These are phyloP conservation scores for Drosophila subquinaria DNA, from an alignment of 2,888 invertebrate genomes.

Conservation along the genomic window DNA sequence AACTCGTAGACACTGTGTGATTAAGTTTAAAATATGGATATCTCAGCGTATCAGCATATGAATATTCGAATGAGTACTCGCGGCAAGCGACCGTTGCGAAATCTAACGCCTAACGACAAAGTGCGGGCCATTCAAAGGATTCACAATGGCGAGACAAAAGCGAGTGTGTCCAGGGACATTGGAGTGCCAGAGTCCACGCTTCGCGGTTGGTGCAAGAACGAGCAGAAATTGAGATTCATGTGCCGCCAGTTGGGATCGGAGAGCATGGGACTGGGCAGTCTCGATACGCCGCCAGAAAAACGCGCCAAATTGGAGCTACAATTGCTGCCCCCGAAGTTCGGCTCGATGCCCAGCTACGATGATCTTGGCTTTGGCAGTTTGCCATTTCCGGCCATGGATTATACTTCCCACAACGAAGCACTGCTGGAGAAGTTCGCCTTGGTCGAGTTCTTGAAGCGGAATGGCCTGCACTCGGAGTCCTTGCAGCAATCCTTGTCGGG, in stretches of 20 bases:
- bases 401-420: slow-evolving; percentile 75
- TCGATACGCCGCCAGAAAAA: slow-evolving; percentile 82
- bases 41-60: slow-evolving; percentile 82
- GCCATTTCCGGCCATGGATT: slow-evolving; percentile 74
- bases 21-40: slow-evolving; percentile 69
- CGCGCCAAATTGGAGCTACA: slow-evolving; percentile 79
- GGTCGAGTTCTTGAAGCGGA: slow-evolving; percentile 75
- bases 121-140: slow-evolving; percentile 92
- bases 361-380: slow-evolving; percentile 77
- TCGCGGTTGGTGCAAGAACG: slow-evolving; percentile 94
- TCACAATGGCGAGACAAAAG: slow-evolving; percentile 93
- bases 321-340: slow-evolving; percentile 71
- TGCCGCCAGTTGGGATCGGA: slow-evolving; percentile 90
- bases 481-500: slow-evolving; percentile 57
- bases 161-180: slow-evolving; percentile 93
- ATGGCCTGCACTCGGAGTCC: slow-evolving; percentile 62
- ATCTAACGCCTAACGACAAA: slow-evolving; percentile 91
- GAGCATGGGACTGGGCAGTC: slow-evolving; percentile 82
- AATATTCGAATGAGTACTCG: slow-evolving; percentile 88
- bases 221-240: slow-evolving; percentile 90
- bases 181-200: slow-evolving; percentile 94
- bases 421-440: slow-evolving; percentile 81
- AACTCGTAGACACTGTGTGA: slow-evolving; percentile 2
- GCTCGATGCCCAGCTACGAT: slow-evolving; percentile 73
- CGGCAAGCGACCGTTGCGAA: slow-evolving; percentile 91